Evolutionary conservation across 2,113 vertebrate species (phyloP), one percentile per base, ranked within the genome.

Genomic region (Neodontobutis hainanensis): DNA sequence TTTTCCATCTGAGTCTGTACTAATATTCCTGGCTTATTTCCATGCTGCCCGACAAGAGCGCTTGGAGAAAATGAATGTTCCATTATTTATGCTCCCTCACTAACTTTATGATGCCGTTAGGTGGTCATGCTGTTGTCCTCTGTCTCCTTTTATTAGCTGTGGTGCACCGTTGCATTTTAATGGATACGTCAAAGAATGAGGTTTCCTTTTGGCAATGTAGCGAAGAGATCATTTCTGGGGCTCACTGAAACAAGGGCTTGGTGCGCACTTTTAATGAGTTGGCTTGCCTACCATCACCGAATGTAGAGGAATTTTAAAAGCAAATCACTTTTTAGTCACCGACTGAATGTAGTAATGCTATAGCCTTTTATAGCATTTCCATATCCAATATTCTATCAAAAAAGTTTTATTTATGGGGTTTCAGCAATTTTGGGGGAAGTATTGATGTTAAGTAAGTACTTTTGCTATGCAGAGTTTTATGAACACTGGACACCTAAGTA

Each of bases 51-150:
- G 43, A 44, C 68, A 43, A 70, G 47, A 66, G 55, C 44, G 7
- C 68, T 78, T 75, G 7, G 47, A 86, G 70, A 84, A 87, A 86
- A 84, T 83, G 79, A 85, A 65, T 70, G 59, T 78, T 86, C 58
- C 84, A 87, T 91, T 90, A 90, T 91, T 90, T 86, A 89, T 90
- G 80, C 60, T 77, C 73, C 53, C 42, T 79, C 78, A 73, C 78
- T 82, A 71, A 84, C 81, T 89, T 89, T 89, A 89, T 89, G 80
- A 87, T 80, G 86, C 75, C 9, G 82, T 80, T 77, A 83, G 85
- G 64, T 77, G 73, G 78, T 82, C 80, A 74, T 70, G 66, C 75
- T 73, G 70, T 70, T 83, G 78, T 85, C 81, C 80, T 81, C 83
- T 83, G 72, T 88, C 80, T 75, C 61, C 71, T 77, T 90, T 88